Base-by-base conservation (phyloP, 2,888 invertebrate genomes). In the Drosophila austrosaltans region DNA sequence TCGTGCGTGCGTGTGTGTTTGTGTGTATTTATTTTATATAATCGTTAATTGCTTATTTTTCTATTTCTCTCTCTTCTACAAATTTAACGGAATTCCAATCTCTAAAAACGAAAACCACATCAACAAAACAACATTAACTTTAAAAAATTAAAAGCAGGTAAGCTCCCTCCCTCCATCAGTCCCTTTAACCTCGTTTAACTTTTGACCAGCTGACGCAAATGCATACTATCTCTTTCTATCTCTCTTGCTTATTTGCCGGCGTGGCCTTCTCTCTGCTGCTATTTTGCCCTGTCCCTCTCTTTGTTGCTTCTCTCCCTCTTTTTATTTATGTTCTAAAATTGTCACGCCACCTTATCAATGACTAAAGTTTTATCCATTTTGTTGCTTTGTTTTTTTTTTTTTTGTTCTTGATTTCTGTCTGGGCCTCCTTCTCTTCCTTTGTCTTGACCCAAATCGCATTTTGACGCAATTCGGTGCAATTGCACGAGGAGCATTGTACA, bases 281-380 rank as follows among this genome's bases (percentile, higher is more conserved):
- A 20, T 16, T 54, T 44, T 8, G 36, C 61, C 59, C 16, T 16
- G 16, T 53, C 39, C 3, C 53, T 36, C 53, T 68, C 60, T 42
- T 22, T 59, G n/a, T 39, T 12, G 60, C 39, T 25, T 64, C 53
- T 56, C 60, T 72, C 48, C 7, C 39, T 58, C 32, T 58, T 64
- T 40, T 53, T 39, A 28, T 57, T 69, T 66, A 58, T 56, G 58
- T 54, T 61, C 63, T 56, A 57, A 70, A 66, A 73, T 74, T 79
- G 80, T 87, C 82, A 87, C 82, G 82, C 85, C 82, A 82, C 78
- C 87, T 85, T 82, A 87, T 87, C 85, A 75, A 77, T 74, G 65
- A 32, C 57, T 40, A 28, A 25, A 25, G 58, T 54, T 61, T 44
- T 48, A 48, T 48, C 48, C 48, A 48, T 22, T 48, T 59, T 53